Base-by-base conservation (phyloP, 2,888 invertebrate genomes). In the Amphipoea oculea region DNA sequence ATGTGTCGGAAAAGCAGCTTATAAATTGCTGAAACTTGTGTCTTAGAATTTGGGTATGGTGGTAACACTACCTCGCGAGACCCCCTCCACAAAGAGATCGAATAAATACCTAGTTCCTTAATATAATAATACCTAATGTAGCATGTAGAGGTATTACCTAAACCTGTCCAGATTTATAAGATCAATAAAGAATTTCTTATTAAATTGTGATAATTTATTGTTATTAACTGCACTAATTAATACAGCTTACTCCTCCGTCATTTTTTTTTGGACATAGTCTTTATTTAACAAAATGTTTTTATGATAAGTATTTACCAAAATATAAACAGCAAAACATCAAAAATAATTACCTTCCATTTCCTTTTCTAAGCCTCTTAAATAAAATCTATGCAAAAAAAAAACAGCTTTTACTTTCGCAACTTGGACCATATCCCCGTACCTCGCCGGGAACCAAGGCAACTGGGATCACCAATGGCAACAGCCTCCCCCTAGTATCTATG, bases 381-480 rank as follows among this genome's bases (percentile, higher is more conserved):
- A 78, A 84, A 73, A 65, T 84, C 29, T 68, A 42, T 14, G 23
- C 48, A 48, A 4, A 69, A 73, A 71, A 54, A 78, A 73, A 57
- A 20, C 11, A 60, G 68, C 36, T 79, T 65, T 62, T 51, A 84
- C 82, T 78, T 82, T 76, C 73, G 70, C 62, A 45, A 85, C 89
- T 92, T 90, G 88, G 77, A 86, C 90, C 90, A 90, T 73, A 82
- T 85, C 73, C 74, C 67, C 75, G 76, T 79, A 89, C 85, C 90
- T 87, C 87, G 89, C 70, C 86, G 92, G 92, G 92, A 94, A 92
- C 93, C 94, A 90, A 92, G 94, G 95, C 94, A 95, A 95, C 95
- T 89, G 90, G 87, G 89, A 90, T 95, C 92, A 91, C 95, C 95
- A 93, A 95, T 95, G 92, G 96, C 96, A 96, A 96, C 96, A 90